Evolutionary conservation across 2,797 vertebrate species (phyloP).

Genomic region (Pseudochirops cupreus): DNA sequence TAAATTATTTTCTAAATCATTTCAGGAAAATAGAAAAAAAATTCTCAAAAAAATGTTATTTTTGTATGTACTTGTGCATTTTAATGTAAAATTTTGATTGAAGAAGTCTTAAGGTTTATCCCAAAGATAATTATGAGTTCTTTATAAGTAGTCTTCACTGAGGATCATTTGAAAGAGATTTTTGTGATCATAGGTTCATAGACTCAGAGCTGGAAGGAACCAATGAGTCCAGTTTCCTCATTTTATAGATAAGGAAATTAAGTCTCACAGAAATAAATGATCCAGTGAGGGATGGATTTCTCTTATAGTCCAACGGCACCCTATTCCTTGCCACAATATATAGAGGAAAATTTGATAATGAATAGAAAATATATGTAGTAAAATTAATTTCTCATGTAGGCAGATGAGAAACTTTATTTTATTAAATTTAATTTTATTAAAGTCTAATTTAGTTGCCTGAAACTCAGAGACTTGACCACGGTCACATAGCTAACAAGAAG

Average conservation of each 20-base stretch:
- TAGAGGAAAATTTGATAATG: neutral
- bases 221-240: neutral
- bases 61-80: neutral
- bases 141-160: constrained; percentile 25
- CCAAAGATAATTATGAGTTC: constrained; percentile 1
- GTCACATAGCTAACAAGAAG: neutral
- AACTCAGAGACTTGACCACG: neutral
- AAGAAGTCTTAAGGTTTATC: constrained; percentile 47
- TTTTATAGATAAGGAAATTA: neutral
- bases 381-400: neutral
- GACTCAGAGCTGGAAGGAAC: neutral
- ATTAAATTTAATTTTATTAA: neutral
- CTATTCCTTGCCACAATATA: constrained; percentile 4
- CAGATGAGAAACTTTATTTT: neutral
- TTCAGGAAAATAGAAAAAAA: neutral
- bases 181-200: neutral
- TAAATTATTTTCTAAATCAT: constrained; percentile 4
- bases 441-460: neutral
- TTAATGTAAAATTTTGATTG: constrained; percentile 47
- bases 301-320: neutral
- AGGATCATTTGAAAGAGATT: neutral
- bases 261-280: neutral
- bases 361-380: neutral
- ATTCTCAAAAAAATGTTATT: neutral
- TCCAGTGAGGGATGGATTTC: neutral